Base-by-base conservation (phyloP, 2,113 vertebrate species). In the Syrmaticus mikado region DNA sequence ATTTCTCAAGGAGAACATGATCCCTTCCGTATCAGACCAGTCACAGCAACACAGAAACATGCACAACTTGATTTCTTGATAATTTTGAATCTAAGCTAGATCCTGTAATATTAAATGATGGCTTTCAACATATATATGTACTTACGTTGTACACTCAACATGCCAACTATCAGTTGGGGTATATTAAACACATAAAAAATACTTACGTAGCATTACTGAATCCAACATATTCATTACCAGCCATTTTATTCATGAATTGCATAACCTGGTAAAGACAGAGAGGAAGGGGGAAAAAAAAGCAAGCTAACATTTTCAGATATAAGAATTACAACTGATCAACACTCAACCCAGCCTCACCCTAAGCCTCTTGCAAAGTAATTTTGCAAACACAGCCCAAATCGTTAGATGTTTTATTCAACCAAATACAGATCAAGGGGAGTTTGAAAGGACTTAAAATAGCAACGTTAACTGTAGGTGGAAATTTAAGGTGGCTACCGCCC, bases 151-250 rank as follows among this genome's bases (percentile, higher is more conserved):
- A 67, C 55, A 11, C 13, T 83, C 61, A 58, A 5, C 6, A 21
- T 4, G 21, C 4, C 50, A 53, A 22, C 8, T 82, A 10, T 8
- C 30, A 68, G 6, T 1, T 17, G 15, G 77, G 45, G 10, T 8
- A 46, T 1, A 46, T 1, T 2, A 82, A 62, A 21, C 20, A 36
- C 83, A 77, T 24, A 98, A 90, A 64, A 72, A 27, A 82, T 41
- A 99, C 99, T 99, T 96, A 99, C 99, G 99, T 99, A 82, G 99
- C 99, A 95, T 99, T 99, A 98, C 98, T 99, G 98, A 99, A 99
- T 92, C 99, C 99, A 82, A 99, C 99, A 90, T 99, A 99, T 92
- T 99, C 99, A 88, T 99, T 99, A 95, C 99, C 99, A 89, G 99
- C 99, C 98, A 99, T 98, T 97, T 99, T 99, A 98, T 99, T 99